phyloP scores from a whole-genome alignment of 2,888 invertebrate genomes.

The Agrotis segetum region DNA sequence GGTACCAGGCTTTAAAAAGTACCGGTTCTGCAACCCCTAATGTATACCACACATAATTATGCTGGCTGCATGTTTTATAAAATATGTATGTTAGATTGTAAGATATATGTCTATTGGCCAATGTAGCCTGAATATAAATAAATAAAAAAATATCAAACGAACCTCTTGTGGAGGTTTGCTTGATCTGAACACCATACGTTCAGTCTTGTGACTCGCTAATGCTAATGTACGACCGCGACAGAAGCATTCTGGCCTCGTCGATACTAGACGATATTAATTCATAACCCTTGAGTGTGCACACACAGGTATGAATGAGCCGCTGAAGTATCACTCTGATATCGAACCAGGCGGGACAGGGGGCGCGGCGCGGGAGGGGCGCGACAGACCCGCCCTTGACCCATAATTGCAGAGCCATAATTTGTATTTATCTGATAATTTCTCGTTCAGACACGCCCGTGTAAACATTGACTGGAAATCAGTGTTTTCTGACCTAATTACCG shows the following conservation, averaged over 20 bases:
- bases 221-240: background rate
- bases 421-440: slow-evolving; percentile 35
- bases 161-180: no score
- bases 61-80: no score
- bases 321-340: slow-evolving; percentile 44
- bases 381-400: slow-evolving; percentile 54
- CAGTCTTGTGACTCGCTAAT: slow-evolving; percentile 21
- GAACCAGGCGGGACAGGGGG: slow-evolving; percentile 31
- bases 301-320: slow-evolving; percentile 53
- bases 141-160: no score
- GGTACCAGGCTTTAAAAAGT: no score
- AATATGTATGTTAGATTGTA: no score
- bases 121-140: no score
- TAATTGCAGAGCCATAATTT: slow-evolving; percentile 43
- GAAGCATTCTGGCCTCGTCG: slow-evolving; percentile 7
- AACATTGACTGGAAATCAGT: background rate
- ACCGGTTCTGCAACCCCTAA: no score
- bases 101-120: no score
- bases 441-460: slow-evolving; percentile 17
- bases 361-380: background rate
- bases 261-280: slow-evolving; percentile 33
- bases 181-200: background rate
- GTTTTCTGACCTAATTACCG: background rate
- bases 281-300: slow-evolving; percentile 21
- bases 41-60: no score